These are phyloP conservation scores for Zosterops pallidus DNA, from an alignment of 2,113 vertebrate species.

Conservation along the genomic window DNA sequence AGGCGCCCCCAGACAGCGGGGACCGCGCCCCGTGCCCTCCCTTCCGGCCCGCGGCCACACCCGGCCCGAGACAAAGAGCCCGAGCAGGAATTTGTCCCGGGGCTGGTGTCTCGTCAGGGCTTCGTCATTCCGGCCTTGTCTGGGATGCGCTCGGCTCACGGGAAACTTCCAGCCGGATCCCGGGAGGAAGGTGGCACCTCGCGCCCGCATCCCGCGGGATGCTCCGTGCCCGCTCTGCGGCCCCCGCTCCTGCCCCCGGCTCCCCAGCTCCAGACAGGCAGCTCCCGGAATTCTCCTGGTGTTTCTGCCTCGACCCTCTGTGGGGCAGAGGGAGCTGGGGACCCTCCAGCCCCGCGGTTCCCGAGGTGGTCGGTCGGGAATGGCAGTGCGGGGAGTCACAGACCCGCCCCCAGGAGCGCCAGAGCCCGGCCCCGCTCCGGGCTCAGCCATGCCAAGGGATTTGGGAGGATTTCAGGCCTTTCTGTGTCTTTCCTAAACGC, in stretches of 20 bases:
- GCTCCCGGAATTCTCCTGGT: neutral
- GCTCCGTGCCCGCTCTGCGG: neutral
- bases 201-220: neutral
- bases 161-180: neutral
- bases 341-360: neutral
- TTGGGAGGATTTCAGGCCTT: slow-evolving; percentile 40
- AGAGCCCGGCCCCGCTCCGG: neutral
- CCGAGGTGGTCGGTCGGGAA: neutral
- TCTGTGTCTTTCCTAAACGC: slow-evolving; percentile 20
- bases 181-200: neutral
- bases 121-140: neutral
- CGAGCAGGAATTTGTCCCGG: neutral
- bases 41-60: neutral
- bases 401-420: neutral
- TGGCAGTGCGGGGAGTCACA: too few relatives aligned
- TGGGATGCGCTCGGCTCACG: neutral
- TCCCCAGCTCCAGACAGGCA: neutral
- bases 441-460: neutral
- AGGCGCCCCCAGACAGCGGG: neutral
- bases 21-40: neutral
- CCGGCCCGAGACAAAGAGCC: neutral
- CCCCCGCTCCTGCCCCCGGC: neutral
- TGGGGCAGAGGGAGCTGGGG: neutral
- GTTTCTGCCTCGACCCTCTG: neutral
- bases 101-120: slow-evolving; percentile 39